Evolutionary conservation across 2,113 vertebrate genomes (phyloP).

Genomic region (Pionites leucogaster): DNA sequence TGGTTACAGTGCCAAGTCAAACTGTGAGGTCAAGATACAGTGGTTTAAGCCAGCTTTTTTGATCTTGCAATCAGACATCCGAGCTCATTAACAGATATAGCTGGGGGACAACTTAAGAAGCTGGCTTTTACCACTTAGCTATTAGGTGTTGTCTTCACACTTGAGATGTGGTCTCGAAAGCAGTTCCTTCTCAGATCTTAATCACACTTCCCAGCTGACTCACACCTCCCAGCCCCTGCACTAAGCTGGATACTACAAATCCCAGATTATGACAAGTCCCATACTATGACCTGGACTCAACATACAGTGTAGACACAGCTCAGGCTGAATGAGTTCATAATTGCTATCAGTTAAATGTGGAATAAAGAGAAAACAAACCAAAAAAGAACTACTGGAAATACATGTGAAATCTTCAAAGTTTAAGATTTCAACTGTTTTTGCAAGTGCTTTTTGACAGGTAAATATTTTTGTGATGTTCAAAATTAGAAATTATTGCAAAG

Average conservation of each 20-base stretch:
- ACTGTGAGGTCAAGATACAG: neutral
- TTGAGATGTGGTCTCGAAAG: conserved; percentile 4
- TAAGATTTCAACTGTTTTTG: neutral
- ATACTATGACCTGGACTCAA: neutral
- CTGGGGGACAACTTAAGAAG: neutral
- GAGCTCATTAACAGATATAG: neutral
- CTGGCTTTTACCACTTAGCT: neutral
- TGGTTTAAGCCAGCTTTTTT: neutral
- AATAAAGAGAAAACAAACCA: neutral
- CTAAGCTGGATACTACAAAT: neutral
- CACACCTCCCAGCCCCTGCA: neutral
- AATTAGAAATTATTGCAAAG: neutral
- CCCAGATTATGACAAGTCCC: neutral
- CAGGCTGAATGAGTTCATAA: neutral
- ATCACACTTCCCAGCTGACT: neutral
- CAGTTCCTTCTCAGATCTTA: neutral
- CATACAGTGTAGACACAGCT: neutral
- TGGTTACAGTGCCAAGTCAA: neutral
- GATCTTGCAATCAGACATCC: neutral
- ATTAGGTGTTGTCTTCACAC: conserved; percentile 8
- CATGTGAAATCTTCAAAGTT: neutral
- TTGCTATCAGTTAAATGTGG: neutral
- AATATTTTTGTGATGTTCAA: neutral
- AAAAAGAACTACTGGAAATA: neutral
- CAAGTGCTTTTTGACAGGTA: neutral